Base-by-base conservation (phyloP, 2,888 invertebrate species). In the Strigamia maritima region DNA sequence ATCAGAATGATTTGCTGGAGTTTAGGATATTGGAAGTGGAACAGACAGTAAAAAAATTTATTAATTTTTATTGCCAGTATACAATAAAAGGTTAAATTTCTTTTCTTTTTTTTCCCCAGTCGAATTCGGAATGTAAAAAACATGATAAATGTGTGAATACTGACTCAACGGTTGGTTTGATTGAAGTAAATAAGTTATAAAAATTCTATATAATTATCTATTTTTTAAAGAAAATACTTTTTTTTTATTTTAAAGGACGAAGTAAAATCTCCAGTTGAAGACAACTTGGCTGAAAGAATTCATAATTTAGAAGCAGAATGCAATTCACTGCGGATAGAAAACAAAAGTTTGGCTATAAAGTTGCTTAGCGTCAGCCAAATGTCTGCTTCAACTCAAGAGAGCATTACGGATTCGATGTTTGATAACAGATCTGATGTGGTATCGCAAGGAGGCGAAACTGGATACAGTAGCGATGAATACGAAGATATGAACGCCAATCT, bases 1-100 rank as follows among this genome's bases (percentile, higher is more conserved):
- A 93, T 85, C 93, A 93, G 85, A 92, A 92, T 85, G 93, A 93
- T 86, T 89, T 93, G 82, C 89, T 93, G 85, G 93, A 93, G 88
- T 93, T 93, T 88, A 88, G 93, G 76, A 89, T 93, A 82, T 87
- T 93, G 82, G 93, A 93, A 86, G 87, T 93, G 83, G 93, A 93
- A 85, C 70, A 70, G 14, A 28, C 26, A 1, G 70, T 70, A 70
- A 70, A 14, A 70, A 28, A 70, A 28, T 14, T 26, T 70, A 26
- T 35, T 35, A 3, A 49, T 16, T 49, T 3, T 49, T 49, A 12
- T 19, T 49, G 49, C n/a, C n/a, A n/a, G n/a, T 19, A 16, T 19
- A 6, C 8, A 49, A 16, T 49, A 6, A 16, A 70, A 70, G 70
- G 26, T 65, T 26, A 65, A 8, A 65, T 54, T 70, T 24, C 12